Base-by-base conservation (phyloP, 2,113 vertebrate genomes). In the Centrocercus urophasianus region DNA sequence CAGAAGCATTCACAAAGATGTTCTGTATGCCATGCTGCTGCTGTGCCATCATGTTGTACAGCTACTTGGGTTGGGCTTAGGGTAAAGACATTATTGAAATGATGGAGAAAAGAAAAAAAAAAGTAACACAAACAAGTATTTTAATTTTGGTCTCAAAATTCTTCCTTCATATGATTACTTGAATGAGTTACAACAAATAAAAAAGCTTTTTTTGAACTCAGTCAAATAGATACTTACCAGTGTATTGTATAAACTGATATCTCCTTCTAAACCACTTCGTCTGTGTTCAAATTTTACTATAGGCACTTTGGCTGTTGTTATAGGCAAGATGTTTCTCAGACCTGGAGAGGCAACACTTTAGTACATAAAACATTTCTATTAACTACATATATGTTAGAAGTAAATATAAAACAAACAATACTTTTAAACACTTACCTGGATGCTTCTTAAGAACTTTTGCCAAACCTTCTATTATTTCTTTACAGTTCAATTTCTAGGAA, bases 221-320 rank as follows among this genome's bases (percentile, higher is more conserved):
- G 7, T 2, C 28, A 90, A 84, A 64, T 5, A 89, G 56, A 86
- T 82, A 84, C 98, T 98, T 96, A 99, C 99, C 98, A 99, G 97
- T 19, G 99, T 99, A 93, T 99, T 99, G 95, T 99, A 99, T 63
- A 99, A 98, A 97, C 99, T 99, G 95, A 99, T 99, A 80, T 99
- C 99, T 56, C 99, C 99, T 97, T 99, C 99, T 96, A 99, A 97
- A 47, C 98, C 98, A 89, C 99, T 99, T 89, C 99, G 97, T 94
- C 98, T 97, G 97, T 99, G 99, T 90, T 99, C 99, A 97, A 99
- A 99, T 97, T 99, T 99, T 81, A 99, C 99, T 60, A 99, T 99
- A 98, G 99, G 99, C 98, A 99, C 99, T 99, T 99, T 99, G 98
- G 99, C 99, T 97, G 99, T 99, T 76, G 99, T 99, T 97, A 99